Evolutionary conservation across 2,797 vertebrate species (phyloP), one percentile per base, ranked within the genome.

Genomic region (Crypturellus tataupa): DNA sequence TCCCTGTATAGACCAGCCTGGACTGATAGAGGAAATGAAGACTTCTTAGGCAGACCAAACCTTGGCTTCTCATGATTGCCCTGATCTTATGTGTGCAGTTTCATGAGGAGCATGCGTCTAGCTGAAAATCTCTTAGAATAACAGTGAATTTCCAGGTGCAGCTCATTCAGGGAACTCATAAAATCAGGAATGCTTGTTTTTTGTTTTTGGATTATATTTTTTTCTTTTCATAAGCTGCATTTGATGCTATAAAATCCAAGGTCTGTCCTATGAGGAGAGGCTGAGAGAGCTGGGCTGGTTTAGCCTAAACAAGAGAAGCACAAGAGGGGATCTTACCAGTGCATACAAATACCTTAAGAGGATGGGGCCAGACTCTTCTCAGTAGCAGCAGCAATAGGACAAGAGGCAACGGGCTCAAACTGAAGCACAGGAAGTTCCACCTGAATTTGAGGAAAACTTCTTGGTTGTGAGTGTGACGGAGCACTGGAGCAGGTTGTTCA

Each of bases 61-160:
- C 27, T 35, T 37, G 42, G 25, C 53, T 65, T 80, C 79, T 47
- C 20, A n/a, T 37, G 27, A 68, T 27, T 33, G n/a, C 0, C 0
- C 88, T 77, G 33, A 18, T 72, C 59, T 69, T 33, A 4, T 39
- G 23, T 3, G 0, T 73, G 56, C 15, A 60, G 37, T 71, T 87
- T 65, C 37, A 27, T 83, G 4, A 80, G 69, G 64, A 88, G 39
- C 37, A 59, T 13, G 5, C 3, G 69, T 25, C 70, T 91, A 37
- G 60, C 69, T 69, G 35, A 46, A 59, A 12, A 46, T 46, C 53
- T 92, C 44, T 59, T 64, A 21, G 65, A 70, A 64, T 27, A 75
- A 64, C 33, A 35, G 27, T 35, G 42, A 83, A 33, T 69, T 86
- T 46, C 82, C 37, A 75, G 14, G 20, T 84, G 15, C 6, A 78